phyloP scores from a whole-genome alignment of 2,888 invertebrate species.

The Athripsodes cinereus region DNA sequence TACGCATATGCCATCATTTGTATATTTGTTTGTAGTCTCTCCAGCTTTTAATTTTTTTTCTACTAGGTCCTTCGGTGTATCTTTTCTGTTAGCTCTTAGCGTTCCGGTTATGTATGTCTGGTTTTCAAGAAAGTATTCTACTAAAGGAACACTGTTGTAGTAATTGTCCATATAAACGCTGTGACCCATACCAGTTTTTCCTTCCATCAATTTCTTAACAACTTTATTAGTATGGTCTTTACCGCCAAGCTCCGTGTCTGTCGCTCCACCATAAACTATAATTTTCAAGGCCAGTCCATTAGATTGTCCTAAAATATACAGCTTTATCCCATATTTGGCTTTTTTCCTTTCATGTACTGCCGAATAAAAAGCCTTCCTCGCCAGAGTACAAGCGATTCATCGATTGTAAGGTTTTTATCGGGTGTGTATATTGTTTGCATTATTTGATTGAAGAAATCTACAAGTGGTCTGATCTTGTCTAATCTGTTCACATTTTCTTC shows the following conservation, averaged over 20 bases:
- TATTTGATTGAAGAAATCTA: constrained; percentile 20
- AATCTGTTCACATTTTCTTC: constrained; percentile 16
- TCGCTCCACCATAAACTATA: constrained; percentile 27
- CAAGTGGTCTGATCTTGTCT: constrained; percentile 23
- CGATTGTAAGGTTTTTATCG: constrained; percentile 28
- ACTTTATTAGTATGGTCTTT: constrained; percentile 28
- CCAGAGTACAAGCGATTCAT: constrained; percentile 14
- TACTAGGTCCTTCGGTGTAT: too few species aligned
- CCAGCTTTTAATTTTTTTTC: constrained; percentile 23
- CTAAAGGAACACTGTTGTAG: neutral
- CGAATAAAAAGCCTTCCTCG: constrained; percentile 13
- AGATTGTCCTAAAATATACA: constrained; percentile 12
- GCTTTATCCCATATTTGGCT: constrained; percentile 16
- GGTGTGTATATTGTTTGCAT: constrained; percentile 27
- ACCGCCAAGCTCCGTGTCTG: constrained; percentile 29
- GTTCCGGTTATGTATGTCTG: neutral
- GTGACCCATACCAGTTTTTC: constrained; percentile 5
- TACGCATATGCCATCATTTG: constrained; percentile 24
- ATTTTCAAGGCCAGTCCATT: constrained; percentile 5
- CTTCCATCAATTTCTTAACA: constrained; percentile 8
- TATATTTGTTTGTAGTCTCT: constrained; percentile 25
- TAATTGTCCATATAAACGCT: neutral
- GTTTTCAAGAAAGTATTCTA: neutral
- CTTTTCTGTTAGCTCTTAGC: neutral
- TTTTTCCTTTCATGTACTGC: constrained; percentile 11